A percentile compares a stretch with the other conserved stretches of the same genome.
These are phyloP conservation scores for Bombus superbus DNA, from an alignment of 1,140 invertebrate species.

Conservation along the genomic window DNA sequence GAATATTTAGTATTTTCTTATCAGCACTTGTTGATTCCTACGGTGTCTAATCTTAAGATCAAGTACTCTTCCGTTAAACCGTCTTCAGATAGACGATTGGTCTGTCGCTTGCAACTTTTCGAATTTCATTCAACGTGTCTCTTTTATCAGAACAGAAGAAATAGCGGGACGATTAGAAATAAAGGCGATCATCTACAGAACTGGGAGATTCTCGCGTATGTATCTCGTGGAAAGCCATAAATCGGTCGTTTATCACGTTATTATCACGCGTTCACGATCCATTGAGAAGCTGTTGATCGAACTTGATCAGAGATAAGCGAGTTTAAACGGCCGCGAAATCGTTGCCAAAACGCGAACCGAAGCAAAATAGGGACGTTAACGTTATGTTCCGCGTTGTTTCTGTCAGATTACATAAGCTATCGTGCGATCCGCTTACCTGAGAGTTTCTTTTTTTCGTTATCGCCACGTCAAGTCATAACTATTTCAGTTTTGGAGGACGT, in stretches of 20 bases:
- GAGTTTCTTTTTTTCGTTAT: slow-evolving; percentile 43
- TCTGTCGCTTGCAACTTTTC: background rate
- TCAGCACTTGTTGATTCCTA: background rate
- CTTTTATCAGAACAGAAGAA: background rate
- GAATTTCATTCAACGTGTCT: background rate
- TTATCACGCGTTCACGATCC: background rate
- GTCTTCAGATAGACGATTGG: background rate
- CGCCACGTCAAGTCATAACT: slow-evolving; percentile 62
- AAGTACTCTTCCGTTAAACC: background rate
- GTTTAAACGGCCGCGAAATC: slow-evolving; percentile 21
- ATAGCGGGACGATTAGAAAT: background rate
- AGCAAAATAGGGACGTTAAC: background rate
- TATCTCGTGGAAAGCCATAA: too few species aligned
- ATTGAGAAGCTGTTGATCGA: slow-evolving; percentile 10
- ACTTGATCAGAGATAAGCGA: slow-evolving; percentile 43
- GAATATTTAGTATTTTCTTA: background rate
- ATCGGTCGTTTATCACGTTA: slow-evolving; percentile 5
- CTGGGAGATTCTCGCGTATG: background rate
- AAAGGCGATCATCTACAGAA: background rate
- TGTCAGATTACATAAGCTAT: slow-evolving; percentile 39
- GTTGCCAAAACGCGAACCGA: slow-evolving; percentile 30
- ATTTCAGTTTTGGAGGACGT: slow-evolving; percentile 72
- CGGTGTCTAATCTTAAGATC: background rate
- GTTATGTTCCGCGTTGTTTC: background rate
- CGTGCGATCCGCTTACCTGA: slow-evolving; percentile 36